Percentiles rank a stretch among this genome's conserved stretches.
Evolutionary conservation across 2,888 invertebrate species (phyloP).

Genomic region (Athrips mouffetella): DNA sequence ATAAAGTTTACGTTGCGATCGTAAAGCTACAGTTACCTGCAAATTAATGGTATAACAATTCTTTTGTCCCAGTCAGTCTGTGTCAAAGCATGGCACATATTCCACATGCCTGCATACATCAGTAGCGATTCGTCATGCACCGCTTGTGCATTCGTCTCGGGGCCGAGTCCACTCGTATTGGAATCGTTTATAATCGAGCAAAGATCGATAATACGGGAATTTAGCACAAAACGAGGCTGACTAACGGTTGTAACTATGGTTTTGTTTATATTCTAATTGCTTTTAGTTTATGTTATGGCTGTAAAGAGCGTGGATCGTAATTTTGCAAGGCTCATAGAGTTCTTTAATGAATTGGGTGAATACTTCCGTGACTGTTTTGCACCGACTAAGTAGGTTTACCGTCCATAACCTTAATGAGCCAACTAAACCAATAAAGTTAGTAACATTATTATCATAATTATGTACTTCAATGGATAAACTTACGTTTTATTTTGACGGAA

Average conservation of each 20-base stretch:
- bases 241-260: conserved; percentile 22
- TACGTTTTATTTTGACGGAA: too few species aligned
- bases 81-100: conserved; percentile 22
- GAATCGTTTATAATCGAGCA: conserved; percentile 37
- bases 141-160: conserved; percentile 49
- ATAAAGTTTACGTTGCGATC: too few species aligned
- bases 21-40: conserved; percentile 5
- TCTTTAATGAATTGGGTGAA: neutral
- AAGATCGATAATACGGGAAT: conserved; percentile 38
- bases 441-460: too few species aligned
- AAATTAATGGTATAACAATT: neutral
- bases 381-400: too few species aligned
- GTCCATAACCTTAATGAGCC: too few species aligned
- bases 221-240: conserved; percentile 24
- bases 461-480: too few species aligned
- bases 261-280: neutral
- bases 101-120: conserved; percentile 36
- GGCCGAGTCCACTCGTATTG: conserved; percentile 31
- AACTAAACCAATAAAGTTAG: too few species aligned
- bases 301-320: neutral
- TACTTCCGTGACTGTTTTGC: neutral
- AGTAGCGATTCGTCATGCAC: conserved; percentile 47
- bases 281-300: neutral
- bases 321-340: neutral
- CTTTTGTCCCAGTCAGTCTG: conserved; percentile 19